Evolutionary conservation across 1,140 invertebrate genomes (phyloP), one percentile per base, ranked within the genome.

Genomic region (Trachymyrmex septentrionalis): DNA sequence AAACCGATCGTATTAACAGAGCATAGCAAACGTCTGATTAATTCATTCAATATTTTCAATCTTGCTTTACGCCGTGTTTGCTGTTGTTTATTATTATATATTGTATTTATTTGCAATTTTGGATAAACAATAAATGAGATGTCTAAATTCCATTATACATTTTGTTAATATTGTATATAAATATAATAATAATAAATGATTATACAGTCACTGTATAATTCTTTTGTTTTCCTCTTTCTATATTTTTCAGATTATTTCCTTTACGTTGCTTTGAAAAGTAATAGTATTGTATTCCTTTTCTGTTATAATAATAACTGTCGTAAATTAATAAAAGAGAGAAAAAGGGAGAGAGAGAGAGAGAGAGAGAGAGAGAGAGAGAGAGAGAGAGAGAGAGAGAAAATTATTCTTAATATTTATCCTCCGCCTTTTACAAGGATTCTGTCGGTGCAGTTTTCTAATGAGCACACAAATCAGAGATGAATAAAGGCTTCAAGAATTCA

Each of bases 401-500:
- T 59, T 21, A 73, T 61, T 82, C 48, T 73, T 73, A 61, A 48
- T 82, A 14, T 50, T 73, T 82, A 82, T 57, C 19, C 9, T 61
- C 1, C 24, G 24, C 19, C 14, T 34, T 71, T 30, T n/a, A 34
- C 57, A 48, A 82, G 19, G 4, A n/a, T 66, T 7, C 44, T 5
- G 19, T 4, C 63, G 55, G 27, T 16, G 34, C 34, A 73, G 27
- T 30, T 50, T 82, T 48, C 3, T 73, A 87, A 27, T 44, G 38
- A 7, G 16, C 1, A 12, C 21, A 30, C 0, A 16, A 38, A 34
- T 16, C 55, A 21, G n/a, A 2, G 59, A n/a, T 61, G 38, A 92
- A 44, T 34, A 92, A 92, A 1, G 90, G 76, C 6, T 96, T 96
- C 50, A 99, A 94, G 86, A 99, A 96, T 93, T 99, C 98, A 92